Conservation (phyloP, 2,113 vertebrate genomes). For the Varanus komodoensis region DNA sequence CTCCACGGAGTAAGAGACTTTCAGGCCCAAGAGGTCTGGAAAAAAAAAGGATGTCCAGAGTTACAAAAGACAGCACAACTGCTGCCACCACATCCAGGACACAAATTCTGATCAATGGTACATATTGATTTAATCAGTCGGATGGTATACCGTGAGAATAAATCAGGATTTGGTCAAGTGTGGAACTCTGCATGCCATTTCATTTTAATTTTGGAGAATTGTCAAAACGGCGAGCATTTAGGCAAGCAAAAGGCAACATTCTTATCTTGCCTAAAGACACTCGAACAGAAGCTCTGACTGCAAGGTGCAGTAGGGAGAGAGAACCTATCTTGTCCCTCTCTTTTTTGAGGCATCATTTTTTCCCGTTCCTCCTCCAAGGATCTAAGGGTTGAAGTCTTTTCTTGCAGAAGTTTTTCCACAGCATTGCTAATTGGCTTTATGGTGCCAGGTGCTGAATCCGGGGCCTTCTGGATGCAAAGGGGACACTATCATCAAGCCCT, state of each 20-base stretch:
- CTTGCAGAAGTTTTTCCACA: background rate
- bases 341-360: background rate
- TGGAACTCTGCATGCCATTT: background rate
- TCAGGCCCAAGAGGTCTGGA: slow-evolving; percentile 94
- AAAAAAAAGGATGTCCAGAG: slow-evolving; percentile 46
- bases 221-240: background rate
- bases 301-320: background rate
- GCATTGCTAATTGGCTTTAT: background rate
- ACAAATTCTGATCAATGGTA: background rate
- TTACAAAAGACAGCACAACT: background rate
- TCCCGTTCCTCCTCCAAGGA: background rate
- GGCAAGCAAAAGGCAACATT: background rate
- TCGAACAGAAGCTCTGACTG: slow-evolving; percentile 14
- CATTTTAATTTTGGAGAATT: slow-evolving; percentile 18
- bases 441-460: background rate
- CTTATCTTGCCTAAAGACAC: slow-evolving; percentile 15
- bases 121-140: background rate
- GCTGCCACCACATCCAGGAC: background rate
- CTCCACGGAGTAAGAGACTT: slow-evolving; percentile 95
- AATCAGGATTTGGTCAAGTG: slow-evolving; percentile 1
- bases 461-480: background rate
- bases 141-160: background rate
- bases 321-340: background rate
- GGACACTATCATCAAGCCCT: background rate
- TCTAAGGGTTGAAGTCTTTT: background rate